Conservation (phyloP, 1,140 invertebrate genomes). For the Cotesia vestalis region DNA sequence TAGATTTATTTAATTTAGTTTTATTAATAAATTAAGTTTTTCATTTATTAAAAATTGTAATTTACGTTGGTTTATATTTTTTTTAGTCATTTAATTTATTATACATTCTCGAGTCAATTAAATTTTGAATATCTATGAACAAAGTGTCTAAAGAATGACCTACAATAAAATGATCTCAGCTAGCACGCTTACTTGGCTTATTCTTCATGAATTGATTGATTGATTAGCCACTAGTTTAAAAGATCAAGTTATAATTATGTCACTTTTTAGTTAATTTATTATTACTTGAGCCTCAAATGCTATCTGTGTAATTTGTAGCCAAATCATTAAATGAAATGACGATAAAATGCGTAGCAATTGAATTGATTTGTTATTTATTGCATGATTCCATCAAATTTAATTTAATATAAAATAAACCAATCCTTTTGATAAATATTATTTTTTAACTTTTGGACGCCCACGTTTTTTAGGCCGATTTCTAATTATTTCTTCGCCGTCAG, state of each 20-base stretch:
- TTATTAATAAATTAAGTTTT: too few relatives aligned
- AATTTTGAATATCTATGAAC: neutral
- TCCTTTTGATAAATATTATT: neutral
- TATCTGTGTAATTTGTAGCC: constrained; percentile 13
- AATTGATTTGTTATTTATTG: neutral
- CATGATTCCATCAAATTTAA: too few relatives aligned
- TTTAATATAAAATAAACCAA: too few relatives aligned
- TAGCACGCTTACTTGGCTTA: constrained; percentile 2
- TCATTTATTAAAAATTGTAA: too few relatives aligned
- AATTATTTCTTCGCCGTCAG: constrained; percentile 42
- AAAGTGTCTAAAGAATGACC: neutral
- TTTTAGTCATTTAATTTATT: too few relatives aligned
- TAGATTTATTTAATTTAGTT: too few relatives aligned
- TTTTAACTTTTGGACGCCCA: constrained; percentile 24
- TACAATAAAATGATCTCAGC: constrained; percentile 6
- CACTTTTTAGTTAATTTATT: neutral
- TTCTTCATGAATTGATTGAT: neutral
- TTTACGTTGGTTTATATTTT: too few relatives aligned
- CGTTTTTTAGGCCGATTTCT: constrained; percentile 19
- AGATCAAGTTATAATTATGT: neutral
- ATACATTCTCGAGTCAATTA: neutral
- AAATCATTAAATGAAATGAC: neutral
- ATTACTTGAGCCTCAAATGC: neutral
- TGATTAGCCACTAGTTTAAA: neutral
- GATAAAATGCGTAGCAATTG: neutral